Evolutionary conservation across 2,888 invertebrate genomes (phyloP).

Genomic region (Trissolcus japonicus): DNA sequence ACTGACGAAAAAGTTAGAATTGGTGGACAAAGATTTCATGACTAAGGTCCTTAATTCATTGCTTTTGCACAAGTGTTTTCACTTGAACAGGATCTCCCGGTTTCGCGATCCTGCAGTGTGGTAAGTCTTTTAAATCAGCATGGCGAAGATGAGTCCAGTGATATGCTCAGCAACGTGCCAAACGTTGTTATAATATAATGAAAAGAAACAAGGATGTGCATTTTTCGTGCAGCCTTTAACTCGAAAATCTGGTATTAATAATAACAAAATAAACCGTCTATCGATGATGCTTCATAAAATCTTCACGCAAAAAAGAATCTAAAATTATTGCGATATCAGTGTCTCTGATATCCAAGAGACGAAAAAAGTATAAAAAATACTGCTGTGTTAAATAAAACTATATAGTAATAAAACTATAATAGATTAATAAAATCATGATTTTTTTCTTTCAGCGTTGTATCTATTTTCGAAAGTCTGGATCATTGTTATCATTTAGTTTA

Average conservation of each 20-base stretch:
- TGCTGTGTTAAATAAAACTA: too few relatives aligned
- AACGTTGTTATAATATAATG: constrained; percentile 71
- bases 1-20: not conserved
- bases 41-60: too few relatives aligned
- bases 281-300: constrained; percentile 32
- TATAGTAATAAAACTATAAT: too few relatives aligned
- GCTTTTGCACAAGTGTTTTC: not conserved
- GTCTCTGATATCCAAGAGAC: too few relatives aligned
- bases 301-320: constrained; percentile 26
- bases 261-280: constrained; percentile 7
- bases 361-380: too few relatives aligned
- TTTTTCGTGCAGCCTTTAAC: not conserved
- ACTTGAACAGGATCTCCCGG: constrained; percentile 45
- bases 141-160: constrained; percentile 41
- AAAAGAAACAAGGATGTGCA: constrained; percentile 23
- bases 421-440: too few relatives aligned
- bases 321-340: constrained; percentile 18
- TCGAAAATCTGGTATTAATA: too few relatives aligned
- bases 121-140: constrained; percentile 50
- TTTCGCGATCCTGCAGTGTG: constrained; percentile 27
- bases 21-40: constrained; percentile 9
- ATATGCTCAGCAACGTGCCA: constrained; percentile 68
- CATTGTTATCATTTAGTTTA: too few relatives aligned
- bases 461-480: too few relatives aligned
- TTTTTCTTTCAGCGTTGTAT: too few relatives aligned